Evolutionary conservation across 1,140 invertebrate species (phyloP).

Genomic region (Cardiocondyla obscurior): DNA sequence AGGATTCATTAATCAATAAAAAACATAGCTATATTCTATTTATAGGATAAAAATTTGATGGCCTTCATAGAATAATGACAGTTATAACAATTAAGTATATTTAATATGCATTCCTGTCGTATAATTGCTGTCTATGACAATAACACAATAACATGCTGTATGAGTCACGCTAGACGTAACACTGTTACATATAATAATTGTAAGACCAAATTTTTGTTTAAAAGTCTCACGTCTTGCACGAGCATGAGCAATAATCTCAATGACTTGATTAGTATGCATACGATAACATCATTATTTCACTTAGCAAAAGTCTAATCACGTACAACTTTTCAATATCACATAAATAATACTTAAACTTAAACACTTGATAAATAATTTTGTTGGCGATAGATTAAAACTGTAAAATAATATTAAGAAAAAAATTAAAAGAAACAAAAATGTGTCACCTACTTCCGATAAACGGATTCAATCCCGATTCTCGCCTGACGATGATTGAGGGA

Average conservation of each 20-base stretch:
- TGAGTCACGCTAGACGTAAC: neutral
- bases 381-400: neutral
- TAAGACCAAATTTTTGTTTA: neutral
- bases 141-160: neutral
- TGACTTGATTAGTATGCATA: neutral
- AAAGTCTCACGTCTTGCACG: neutral
- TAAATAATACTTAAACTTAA: neutral
- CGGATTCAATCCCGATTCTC: constrained; percentile 90
- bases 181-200: no score
- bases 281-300: neutral
- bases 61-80: neutral
- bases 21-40: neutral
- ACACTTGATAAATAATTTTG: neutral
- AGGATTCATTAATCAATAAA: constrained; percentile 13
- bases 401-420: neutral
- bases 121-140: neutral
- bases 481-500: constrained; percentile 91
- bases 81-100: neutral
- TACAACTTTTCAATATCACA: neutral
- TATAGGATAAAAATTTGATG: neutral
- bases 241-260: neutral
- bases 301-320: constrained; percentile 3
- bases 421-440: neutral
- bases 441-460: constrained; percentile 92
- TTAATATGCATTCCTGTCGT: neutral